Evolutionary conservation across 2,113 vertebrate genomes (phyloP).

Genomic region (Tapirus terrestris): DNA sequence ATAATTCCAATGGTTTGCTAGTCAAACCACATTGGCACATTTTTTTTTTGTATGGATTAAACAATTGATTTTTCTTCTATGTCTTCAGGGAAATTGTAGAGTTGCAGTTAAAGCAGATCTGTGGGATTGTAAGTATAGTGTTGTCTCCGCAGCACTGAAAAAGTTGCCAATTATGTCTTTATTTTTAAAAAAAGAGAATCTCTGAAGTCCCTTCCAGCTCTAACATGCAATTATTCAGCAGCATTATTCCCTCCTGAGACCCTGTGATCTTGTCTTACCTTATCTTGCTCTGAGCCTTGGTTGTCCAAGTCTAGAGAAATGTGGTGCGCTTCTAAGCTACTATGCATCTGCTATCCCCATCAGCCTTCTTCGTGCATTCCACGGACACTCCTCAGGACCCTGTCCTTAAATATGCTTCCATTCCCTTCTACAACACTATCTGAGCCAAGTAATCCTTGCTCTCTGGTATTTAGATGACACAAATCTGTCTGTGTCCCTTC

Average conservation of each 20-base stretch:
- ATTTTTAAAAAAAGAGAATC: background rate
- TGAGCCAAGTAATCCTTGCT: background rate
- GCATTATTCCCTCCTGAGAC: background rate
- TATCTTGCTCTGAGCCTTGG: background rate
- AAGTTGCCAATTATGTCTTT: background rate
- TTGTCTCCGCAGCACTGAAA: background rate
- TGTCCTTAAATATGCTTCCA: background rate
- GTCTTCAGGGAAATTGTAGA: background rate
- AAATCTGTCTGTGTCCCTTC: background rate
- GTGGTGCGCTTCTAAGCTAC: background rate
- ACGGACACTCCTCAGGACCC: fast-evolving
- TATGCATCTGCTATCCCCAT: background rate
- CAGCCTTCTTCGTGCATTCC: too few relatives aligned
- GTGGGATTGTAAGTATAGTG: background rate
- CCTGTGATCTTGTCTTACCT: background rate
- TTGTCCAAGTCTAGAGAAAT: background rate
- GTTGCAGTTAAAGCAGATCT: background rate
- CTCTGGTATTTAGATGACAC: background rate
- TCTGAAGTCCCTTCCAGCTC: background rate
- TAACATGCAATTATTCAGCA: background rate
- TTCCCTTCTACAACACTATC: background rate
- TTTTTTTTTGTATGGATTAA: background rate
- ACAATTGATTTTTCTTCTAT: background rate
- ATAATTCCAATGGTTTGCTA: background rate
- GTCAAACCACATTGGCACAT: background rate